Evolutionary conservation across 2,888 invertebrate genomes (phyloP).

Genomic region (Drosophila vallismaia): DNA sequence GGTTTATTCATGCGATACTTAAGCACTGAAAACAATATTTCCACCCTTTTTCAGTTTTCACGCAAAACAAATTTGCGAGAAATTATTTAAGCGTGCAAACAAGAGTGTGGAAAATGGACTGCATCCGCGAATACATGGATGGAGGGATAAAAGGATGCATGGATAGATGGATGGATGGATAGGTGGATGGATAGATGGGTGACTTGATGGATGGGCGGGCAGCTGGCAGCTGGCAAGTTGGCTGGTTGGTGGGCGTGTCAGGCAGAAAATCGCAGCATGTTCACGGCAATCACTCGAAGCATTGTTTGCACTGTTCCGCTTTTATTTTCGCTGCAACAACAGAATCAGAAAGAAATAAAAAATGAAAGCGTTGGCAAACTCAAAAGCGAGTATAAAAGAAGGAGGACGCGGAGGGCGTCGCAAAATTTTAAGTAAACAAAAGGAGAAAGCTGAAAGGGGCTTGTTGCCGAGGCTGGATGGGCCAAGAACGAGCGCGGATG

Average conservation of each 20-base stretch:
- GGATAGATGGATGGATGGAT: conserved; percentile 6
- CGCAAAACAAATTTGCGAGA: conserved; percentile 21
- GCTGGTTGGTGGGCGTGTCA: conserved; percentile 30
- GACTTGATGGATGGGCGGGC: conserved; percentile 20
- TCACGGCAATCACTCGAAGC: conserved; percentile 48
- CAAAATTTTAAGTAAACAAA: conserved; percentile 63
- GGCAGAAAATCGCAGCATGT: conserved; percentile 30
- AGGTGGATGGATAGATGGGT: conserved; percentile 25
- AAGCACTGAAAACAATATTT: conserved; percentile 12
- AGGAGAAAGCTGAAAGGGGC: conserved; percentile 29
- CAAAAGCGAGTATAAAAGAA: conserved; percentile 15
- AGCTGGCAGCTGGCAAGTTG: conserved; percentile 13
- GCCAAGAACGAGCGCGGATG: conserved; percentile 8
- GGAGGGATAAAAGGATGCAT: conserved; percentile 2
- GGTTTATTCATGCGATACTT: conserved; percentile 26
- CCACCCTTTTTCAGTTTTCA: conserved; percentile 1
- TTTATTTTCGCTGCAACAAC: conserved; percentile 60
- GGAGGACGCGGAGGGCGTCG: conserved; percentile 14
- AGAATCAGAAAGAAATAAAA: conserved; percentile 41
- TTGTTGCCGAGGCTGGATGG: not conserved
- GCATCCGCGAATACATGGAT: conserved; percentile 12
- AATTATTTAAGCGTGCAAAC: conserved; percentile 58
- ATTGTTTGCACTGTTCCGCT: conserved; percentile 58
- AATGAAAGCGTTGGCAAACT: conserved; percentile 9
- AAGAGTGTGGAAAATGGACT: conserved; percentile 35